phyloP scores from a whole-genome alignment of 2,888 invertebrate species.

The Azorinus chamasolen region DNA sequence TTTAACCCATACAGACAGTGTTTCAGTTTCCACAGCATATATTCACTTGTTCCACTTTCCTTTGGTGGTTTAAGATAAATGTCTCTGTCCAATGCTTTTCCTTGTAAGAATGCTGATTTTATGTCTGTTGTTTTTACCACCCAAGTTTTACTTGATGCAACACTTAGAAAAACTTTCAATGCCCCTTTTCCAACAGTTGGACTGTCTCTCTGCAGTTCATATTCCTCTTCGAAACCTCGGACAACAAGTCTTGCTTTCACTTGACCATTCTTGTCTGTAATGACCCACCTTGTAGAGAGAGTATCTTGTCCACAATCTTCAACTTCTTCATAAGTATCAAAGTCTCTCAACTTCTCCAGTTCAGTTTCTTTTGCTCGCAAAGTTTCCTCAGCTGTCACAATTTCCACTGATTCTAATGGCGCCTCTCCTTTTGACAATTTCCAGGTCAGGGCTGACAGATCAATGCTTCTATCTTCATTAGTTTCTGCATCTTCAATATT shows the following conservation, averaged over 20 bases:
- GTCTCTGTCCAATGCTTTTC: slow-evolving; percentile 51
- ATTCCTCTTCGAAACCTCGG: slow-evolving; percentile 32
- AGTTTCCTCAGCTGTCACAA: slow-evolving; percentile 13
- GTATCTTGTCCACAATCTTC: slow-evolving; percentile 17
- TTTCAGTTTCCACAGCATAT: slow-evolving; percentile 61
- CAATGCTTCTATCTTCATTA: slow-evolving; percentile 23
- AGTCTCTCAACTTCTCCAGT: slow-evolving; percentile 41
- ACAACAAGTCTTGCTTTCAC: slow-evolving; percentile 31
- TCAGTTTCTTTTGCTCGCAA: slow-evolving; percentile 33
- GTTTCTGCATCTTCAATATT: slow-evolving; percentile 40
- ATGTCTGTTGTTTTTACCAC: slow-evolving; percentile 65
- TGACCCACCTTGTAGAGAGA: slow-evolving; percentile 30
- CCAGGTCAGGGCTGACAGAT: slow-evolving; percentile 15
- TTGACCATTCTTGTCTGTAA: slow-evolving; percentile 32
- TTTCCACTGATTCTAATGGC: slow-evolving; percentile 16
- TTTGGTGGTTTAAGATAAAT: slow-evolving; percentile 54
- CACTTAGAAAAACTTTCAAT: slow-evolving; percentile 42
- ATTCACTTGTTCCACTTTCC: slow-evolving; percentile 29
- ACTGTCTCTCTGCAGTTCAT: slow-evolving; percentile 23
- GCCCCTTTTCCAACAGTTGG: slow-evolving; percentile 49
- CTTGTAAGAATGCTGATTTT: slow-evolving; percentile 66
- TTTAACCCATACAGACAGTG: slow-evolving; percentile 64
- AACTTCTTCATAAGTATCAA: slow-evolving; percentile 44
- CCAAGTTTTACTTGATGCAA: slow-evolving; percentile 47
- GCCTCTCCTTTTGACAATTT: too few relatives aligned